These are phyloP conservation scores for Drosophila tristis DNA, from an alignment of 1,140 invertebrate genomes.

Conservation along the genomic window DNA sequence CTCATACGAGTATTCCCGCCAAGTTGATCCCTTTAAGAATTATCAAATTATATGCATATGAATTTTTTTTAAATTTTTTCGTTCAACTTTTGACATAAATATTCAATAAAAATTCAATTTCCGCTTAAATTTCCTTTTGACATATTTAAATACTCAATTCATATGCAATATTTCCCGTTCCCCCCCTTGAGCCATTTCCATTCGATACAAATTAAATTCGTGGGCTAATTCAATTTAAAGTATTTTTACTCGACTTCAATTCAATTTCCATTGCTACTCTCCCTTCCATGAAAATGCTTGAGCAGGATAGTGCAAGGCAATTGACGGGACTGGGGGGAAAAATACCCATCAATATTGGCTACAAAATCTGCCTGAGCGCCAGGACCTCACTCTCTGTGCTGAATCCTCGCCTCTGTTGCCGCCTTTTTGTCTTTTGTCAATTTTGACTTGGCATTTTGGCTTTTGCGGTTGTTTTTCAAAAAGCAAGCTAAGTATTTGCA, in stretches of 20 bases:
- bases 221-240: no score
- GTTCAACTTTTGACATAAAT: constrained; percentile 27
- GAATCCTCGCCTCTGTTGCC: not conserved
- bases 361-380: no score
- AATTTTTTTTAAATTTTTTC: not conserved
- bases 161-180: constrained; percentile 12
- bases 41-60: not conserved
- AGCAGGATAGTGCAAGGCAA: no score
- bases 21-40: not conserved
- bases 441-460: constrained; percentile 37
- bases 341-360: no score
- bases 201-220: no score
- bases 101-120: constrained; percentile 47
- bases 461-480: constrained; percentile 56
- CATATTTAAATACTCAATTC: constrained; percentile 8
- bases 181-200: no score
- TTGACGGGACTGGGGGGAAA: no score
- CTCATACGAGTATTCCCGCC: no score
- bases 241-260: not conserved
- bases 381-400: no score
- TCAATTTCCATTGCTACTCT: not conserved
- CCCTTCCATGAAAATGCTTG: not conserved
- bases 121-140: constrained; percentile 36
- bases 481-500: constrained; percentile 41
- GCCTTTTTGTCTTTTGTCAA: constrained; percentile 15